Percentiles rank a stretch among this genome's conserved stretches.
Conservation (phyloP, 53 echinoderm and acorn worm species). For the Mesocentrotus franciscanus region DNA sequence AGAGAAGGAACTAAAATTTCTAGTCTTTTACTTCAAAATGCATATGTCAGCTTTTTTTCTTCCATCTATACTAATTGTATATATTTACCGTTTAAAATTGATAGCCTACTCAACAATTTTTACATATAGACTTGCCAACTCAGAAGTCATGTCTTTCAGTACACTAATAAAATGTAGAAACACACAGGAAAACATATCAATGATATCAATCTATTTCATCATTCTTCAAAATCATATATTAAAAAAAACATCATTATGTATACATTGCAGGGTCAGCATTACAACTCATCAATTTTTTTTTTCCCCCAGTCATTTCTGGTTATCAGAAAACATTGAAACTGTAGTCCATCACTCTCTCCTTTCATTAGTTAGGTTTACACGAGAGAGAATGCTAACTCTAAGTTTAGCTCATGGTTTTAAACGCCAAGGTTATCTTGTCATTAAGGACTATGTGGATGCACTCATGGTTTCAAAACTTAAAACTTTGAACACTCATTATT, state of each 20-base stretch:
- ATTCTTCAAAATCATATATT: neutral
- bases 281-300: neutral
- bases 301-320: constrained; percentile 19
- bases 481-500: no score
- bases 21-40: neutral
- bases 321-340: constrained; percentile 27
- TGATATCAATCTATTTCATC: neutral
- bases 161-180: neutral
- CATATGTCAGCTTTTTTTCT: neutral
- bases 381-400: neutral
- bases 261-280: constrained; percentile 13
- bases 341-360: constrained; percentile 3
- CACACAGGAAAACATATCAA: neutral
- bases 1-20: neutral
- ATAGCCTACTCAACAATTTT: neutral
- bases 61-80: neutral
- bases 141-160: neutral
- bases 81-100: neutral
- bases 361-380: neutral
- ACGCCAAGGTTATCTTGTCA: neutral
- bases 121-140: neutral
- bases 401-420: neutral
- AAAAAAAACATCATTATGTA: neutral
- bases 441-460: neutral
- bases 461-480: no score